Evolutionary conservation across 2,113 vertebrate genomes (phyloP).

Genomic region (Cebidichthys violaceus): DNA sequence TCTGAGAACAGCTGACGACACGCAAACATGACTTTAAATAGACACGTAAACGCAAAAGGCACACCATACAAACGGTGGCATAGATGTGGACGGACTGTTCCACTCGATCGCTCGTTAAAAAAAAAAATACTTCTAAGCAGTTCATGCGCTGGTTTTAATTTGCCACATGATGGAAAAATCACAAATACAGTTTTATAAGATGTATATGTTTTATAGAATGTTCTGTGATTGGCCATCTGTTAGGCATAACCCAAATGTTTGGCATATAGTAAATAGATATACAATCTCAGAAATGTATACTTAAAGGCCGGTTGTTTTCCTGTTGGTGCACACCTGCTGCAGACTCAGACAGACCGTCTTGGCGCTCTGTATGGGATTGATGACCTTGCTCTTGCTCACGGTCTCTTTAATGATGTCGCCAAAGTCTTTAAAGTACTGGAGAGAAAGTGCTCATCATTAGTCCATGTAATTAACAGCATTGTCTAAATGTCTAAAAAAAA

Average conservation of each 20-base stretch:
- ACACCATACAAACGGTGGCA: background rate
- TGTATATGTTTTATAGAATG: background rate
- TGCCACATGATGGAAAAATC: too few relatives aligned
- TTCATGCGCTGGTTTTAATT: background rate
- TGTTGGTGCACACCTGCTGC: conserved; percentile 85
- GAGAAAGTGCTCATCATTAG: background rate
- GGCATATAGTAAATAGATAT: background rate
- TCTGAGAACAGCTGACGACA: conserved; percentile 72
- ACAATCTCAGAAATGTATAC: too few relatives aligned
- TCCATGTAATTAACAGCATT: conserved; percentile 7
- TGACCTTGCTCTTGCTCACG: conserved; percentile 84
- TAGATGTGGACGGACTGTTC: conserved; percentile 1
- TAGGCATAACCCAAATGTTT: too few relatives aligned
- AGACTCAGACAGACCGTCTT: conserved; percentile 87
- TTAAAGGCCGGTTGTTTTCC: background rate
- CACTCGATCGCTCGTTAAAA: background rate
- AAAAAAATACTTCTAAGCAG: background rate
- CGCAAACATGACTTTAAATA: conserved; percentile 54
- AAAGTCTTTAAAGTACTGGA: conserved; percentile 88
- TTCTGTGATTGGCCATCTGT: background rate
- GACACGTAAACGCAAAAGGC: conserved; percentile 37
- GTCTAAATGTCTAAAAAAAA: conserved; percentile 17
- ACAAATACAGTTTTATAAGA: too few relatives aligned
- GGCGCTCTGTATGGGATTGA: conserved; percentile 86
- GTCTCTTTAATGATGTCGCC: conserved; percentile 94